phyloP scores from a whole-genome alignment of 2,797 vertebrate genomes.

The Coilia nasus region DNA sequence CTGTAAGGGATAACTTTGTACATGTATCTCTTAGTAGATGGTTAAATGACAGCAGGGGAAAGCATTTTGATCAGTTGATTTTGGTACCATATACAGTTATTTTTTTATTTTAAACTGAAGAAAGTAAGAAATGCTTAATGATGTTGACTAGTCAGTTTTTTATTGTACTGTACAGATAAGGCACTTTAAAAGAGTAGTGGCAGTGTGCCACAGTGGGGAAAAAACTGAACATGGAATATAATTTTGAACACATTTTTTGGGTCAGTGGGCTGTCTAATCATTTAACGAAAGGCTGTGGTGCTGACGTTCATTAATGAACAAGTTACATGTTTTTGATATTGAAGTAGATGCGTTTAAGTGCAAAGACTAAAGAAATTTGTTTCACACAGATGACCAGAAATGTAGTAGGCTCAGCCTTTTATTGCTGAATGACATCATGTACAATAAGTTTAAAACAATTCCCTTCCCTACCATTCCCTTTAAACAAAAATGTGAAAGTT shows the following conservation, averaged over 20 bases:
- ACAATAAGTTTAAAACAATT: background rate
- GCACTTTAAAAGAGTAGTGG: background rate
- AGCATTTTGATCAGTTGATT: too few relatives aligned
- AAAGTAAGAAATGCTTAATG: too few relatives aligned
- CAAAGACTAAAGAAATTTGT: background rate
- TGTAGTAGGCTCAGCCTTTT: background rate
- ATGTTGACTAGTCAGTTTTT: too few relatives aligned
- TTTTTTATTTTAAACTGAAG: background rate
- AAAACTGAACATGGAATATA: too few relatives aligned
- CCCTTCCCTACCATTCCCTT: background rate
- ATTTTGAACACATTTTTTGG: too few relatives aligned
- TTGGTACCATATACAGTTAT: background rate
- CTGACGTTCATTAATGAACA: too few relatives aligned
- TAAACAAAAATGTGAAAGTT: background rate
- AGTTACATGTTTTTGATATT: background rate
- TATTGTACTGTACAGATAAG: background rate
- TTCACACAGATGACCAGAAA: background rate
- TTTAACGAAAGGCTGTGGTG: too few relatives aligned
- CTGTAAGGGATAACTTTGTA: background rate
- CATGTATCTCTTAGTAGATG: background rate
- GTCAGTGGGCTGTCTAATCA: too few relatives aligned
- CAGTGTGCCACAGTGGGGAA: too few relatives aligned
- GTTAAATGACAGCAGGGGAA: background rate
- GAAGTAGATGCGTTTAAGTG: background rate
- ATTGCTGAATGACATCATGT: background rate